Evolutionary conservation across 2,113 vertebrate species (phyloP), one percentile per base, ranked within the genome.

Genomic region (Centropus bengalensis): DNA sequence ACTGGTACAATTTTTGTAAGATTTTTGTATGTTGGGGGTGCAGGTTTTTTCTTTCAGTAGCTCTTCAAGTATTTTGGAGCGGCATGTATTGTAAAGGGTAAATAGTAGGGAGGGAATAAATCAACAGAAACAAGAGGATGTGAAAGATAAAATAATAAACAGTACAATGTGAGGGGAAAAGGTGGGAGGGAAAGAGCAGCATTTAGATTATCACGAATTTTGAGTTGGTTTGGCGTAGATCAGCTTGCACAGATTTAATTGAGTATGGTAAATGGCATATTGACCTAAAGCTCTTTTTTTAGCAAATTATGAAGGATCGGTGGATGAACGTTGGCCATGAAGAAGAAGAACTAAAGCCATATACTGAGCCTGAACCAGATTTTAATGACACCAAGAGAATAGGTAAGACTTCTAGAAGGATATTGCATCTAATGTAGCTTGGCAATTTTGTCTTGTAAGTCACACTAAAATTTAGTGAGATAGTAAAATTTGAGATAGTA

Each of bases 281-380:
- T 91, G 75, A 60, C 70, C 71, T 87, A 82, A 71, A 80, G 32
- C 38, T 66, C 10, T 32, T 42, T 94, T 86, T 60, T 79, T 93
- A 99, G 99, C 99, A 99, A 99, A 99, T 99, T 92, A 99, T 99
- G 99, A 99, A 99, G 98, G 99, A 99, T 97, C 98, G 99, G 58
- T 99, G 99, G 99, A 99, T 99, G 99, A 99, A 99, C 88, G 99
- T 99, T 91, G 99, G 99, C 95, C 98, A 99, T 2, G 99, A 99
- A 80, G 99, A 99, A 70, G 99, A 99, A 98, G 99, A 99, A 92
- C 97, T 99, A 60, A 99, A 99, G 95, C 99, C 99, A 42, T 99
- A 99, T 75, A 96, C 97, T 38, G 99, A 99, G 96, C 99, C 99
- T 13, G 99, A 99, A 89, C 98, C 98, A 12, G 99, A 99, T 96